A percentile compares a stretch with the other conserved stretches of the same genome.
Conservation (phyloP, 2,113 vertebrate genomes). For the Chloebia gouldiae region DNA sequence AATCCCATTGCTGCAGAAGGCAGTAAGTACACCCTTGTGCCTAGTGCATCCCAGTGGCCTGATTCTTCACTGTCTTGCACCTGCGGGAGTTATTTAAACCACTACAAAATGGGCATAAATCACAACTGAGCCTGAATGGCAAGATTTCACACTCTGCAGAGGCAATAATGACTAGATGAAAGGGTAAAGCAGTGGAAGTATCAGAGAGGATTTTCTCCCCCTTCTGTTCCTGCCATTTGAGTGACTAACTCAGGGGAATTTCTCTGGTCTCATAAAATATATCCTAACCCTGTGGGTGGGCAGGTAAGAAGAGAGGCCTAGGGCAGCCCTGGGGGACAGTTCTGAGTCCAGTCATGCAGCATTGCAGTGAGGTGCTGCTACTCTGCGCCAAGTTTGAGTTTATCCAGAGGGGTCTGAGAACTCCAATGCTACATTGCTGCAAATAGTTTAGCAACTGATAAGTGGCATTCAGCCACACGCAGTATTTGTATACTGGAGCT, state of each 20-base stretch:
- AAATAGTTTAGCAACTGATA: background rate
- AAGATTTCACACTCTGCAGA: conserved; percentile 13
- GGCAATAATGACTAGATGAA: conserved; percentile 17
- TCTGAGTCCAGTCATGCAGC: rapidly evolving
- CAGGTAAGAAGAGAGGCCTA: rapidly evolving
- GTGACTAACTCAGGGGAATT: background rate
- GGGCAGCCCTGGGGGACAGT: background rate
- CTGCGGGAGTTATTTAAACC: background rate
- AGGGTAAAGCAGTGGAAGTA: background rate
- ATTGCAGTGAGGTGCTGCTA: background rate
- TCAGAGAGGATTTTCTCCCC: rapidly evolving
- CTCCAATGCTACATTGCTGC: rapidly evolving
- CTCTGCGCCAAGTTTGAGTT: too few relatives aligned
- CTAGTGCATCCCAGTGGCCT: background rate
- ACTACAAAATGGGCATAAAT: conserved; percentile 18
- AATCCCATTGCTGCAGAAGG: background rate
- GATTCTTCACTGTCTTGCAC: conserved; percentile 19
- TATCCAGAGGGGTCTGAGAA: background rate
- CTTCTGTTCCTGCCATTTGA: background rate
- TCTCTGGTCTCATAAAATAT: background rate
- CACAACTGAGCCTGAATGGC: background rate
- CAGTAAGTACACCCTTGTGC: conserved; percentile 35
- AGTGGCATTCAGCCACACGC: background rate
- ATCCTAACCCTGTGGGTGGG: background rate
- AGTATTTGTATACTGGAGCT: background rate